phyloP scores from a whole-genome alignment of 2,888 invertebrate genomes.

The Hypolimnas misippus region DNA sequence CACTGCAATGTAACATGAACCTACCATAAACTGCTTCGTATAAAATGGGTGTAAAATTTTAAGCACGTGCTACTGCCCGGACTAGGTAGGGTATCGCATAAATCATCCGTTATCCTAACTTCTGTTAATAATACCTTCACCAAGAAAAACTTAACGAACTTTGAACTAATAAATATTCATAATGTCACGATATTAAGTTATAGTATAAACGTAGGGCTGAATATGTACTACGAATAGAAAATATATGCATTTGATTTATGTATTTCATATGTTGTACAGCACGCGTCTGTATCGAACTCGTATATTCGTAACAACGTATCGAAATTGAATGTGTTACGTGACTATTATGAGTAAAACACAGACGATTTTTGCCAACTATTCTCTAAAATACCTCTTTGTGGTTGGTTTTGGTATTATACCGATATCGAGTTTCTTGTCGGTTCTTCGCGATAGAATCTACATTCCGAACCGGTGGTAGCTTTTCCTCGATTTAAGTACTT shows the following conservation, averaged over 20 bases:
- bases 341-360: conserved; percentile 24
- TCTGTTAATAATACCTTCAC: neutral
- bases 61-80: too few relatives aligned
- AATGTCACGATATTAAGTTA: conserved; percentile 17
- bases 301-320: conserved; percentile 30
- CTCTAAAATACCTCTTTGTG: neutral
- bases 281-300: conserved; percentile 13
- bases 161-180: conserved; percentile 14
- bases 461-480: too few relatives aligned
- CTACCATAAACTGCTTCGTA: too few relatives aligned
- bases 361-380: conserved; percentile 13
- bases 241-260: conserved; percentile 23
- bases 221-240: conserved; percentile 18
- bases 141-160: neutral
- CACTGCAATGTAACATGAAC: too few relatives aligned
- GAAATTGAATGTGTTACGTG: conserved; percentile 36
- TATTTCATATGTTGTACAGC: conserved; percentile 16
- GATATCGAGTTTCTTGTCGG: too few relatives aligned
- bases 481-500: too few relatives aligned
- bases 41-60: too few relatives aligned
- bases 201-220: conserved; percentile 17
- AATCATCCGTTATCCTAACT: neutral
- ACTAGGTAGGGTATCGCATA: too few relatives aligned
- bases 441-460: too few relatives aligned
- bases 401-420: too few relatives aligned